phyloP scores from a whole-genome alignment of 2,113 vertebrate genomes.

The Tiliqua scincoides region DNA sequence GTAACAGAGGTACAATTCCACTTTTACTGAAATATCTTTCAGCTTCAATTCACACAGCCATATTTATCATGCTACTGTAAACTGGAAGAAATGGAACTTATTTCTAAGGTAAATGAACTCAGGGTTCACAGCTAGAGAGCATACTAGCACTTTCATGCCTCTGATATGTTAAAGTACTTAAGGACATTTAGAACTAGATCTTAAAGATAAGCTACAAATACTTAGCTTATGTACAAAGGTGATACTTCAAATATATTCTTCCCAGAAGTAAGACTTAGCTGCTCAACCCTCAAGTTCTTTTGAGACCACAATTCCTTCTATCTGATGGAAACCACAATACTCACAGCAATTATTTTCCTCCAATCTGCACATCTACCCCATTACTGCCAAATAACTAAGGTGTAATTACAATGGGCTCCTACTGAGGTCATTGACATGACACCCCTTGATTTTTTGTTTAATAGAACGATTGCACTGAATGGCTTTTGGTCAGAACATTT shows the following conservation, averaged over 20 bases:
- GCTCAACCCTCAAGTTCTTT: slow-evolving; percentile 37
- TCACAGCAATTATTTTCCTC: not conserved
- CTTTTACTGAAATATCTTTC: slow-evolving; percentile 5
- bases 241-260: slow-evolving; percentile 47
- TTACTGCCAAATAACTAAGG: slow-evolving; percentile 3
- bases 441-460: not conserved
- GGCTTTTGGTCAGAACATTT: too few relatives aligned
- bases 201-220: not conserved
- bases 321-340: slow-evolving; percentile 21
- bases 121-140: not conserved
- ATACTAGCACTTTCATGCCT: not conserved
- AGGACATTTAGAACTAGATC: slow-evolving; percentile 25
- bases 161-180: slow-evolving; percentile 40
- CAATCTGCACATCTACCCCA: slow-evolving; percentile 7
- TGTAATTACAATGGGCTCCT: not conserved
- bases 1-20: slow-evolving; percentile 6
- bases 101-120: not conserved
- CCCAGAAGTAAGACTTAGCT: slow-evolving; percentile 45
- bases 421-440: not conserved
- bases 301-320: not conserved
- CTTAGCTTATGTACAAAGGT: too few relatives aligned
- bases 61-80: not conserved
- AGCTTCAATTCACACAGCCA: slow-evolving; percentile 14
- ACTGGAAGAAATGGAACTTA: not conserved
- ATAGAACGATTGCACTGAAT: not conserved